Percentiles rank a stretch among this genome's conserved stretches.
These are phyloP conservation scores for Silvanus unidentatus DNA, from an alignment of 2,888 invertebrate species.

Conservation along the genomic window DNA sequence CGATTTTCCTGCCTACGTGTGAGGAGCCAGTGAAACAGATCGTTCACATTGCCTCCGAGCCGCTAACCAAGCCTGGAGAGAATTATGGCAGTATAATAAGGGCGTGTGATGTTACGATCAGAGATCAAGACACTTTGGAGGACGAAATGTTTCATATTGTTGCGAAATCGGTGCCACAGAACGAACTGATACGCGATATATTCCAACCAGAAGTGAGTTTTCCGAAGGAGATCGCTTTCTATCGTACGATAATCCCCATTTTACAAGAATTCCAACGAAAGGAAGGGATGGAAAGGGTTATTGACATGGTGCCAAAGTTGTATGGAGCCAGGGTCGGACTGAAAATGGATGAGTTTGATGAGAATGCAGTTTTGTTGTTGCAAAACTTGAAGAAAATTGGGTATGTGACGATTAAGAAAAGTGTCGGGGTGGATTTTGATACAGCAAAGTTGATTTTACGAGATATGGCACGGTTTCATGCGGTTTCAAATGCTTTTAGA, in stretches of 20 bases:
- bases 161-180: constrained; percentile 20
- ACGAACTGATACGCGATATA: constrained; percentile 34
- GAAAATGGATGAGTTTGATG: constrained; percentile 37
- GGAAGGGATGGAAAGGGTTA: constrained; percentile 37
- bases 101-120: constrained; percentile 33
- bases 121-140: constrained; percentile 9
- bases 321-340: constrained; percentile 36
- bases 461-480: constrained; percentile 12
- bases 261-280: constrained; percentile 46
- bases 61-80: constrained; percentile 51
- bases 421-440: constrained; percentile 44
- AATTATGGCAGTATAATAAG: constrained; percentile 56
- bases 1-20: background rate
- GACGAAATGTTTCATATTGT: constrained; percentile 15
- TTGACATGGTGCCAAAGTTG: constrained; percentile 39
- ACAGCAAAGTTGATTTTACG: constrained; percentile 47
- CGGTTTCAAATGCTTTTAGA: constrained; percentile 43
- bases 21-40: background rate
- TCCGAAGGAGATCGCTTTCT: constrained; percentile 49
- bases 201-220: constrained; percentile 50
- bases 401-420: constrained; percentile 46
- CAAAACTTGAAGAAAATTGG: constrained; percentile 47
- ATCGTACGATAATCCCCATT: constrained; percentile 45
- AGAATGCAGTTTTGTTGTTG: constrained; percentile 41
- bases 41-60: background rate